These are phyloP conservation scores for Piprites chloris DNA, from an alignment of 2,113 vertebrate species.

Conservation along the genomic window DNA sequence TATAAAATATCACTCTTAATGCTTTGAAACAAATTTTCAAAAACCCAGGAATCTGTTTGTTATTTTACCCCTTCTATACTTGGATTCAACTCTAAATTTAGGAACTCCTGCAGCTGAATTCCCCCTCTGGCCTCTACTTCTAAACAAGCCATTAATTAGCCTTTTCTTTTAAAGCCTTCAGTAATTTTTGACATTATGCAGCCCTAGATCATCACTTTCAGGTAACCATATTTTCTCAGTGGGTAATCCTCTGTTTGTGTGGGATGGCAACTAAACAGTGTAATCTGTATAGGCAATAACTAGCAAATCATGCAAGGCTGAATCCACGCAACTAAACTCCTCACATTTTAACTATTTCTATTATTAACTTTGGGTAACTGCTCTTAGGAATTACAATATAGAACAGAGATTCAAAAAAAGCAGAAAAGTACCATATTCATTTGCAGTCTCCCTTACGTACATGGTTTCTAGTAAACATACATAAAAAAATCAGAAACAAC, in stretches of 20 bases:
- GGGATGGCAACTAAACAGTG: neutral
- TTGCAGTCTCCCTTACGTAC: neutral
- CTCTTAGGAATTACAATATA: neutral
- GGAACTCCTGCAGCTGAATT: neutral
- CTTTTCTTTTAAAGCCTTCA: neutral
- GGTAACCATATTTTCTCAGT: neutral
- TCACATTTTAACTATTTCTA: neutral
- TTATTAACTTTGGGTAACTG: neutral
- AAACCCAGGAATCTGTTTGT: neutral
- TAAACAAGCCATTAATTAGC: neutral
- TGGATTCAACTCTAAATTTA: neutral
- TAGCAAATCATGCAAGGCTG: neutral
- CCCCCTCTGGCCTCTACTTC: neutral
- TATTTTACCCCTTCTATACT: neutral
- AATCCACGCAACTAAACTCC: neutral
- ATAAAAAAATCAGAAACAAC: neutral
- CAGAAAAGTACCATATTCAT: neutral
- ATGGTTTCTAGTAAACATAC: neutral
- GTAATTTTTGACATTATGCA: neutral
- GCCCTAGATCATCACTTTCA: neutral
- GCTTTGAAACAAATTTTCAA: neutral
- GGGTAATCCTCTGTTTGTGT: neutral
- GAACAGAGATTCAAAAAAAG: neutral
- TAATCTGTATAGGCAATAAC: neutral
- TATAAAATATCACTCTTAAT: neutral